A percentile compares a stretch with the other conserved stretches of the same genome.
These are phyloP conservation scores for Vidua chalybeata DNA, from an alignment of 2,113 vertebrate genomes.

Conservation along the genomic window DNA sequence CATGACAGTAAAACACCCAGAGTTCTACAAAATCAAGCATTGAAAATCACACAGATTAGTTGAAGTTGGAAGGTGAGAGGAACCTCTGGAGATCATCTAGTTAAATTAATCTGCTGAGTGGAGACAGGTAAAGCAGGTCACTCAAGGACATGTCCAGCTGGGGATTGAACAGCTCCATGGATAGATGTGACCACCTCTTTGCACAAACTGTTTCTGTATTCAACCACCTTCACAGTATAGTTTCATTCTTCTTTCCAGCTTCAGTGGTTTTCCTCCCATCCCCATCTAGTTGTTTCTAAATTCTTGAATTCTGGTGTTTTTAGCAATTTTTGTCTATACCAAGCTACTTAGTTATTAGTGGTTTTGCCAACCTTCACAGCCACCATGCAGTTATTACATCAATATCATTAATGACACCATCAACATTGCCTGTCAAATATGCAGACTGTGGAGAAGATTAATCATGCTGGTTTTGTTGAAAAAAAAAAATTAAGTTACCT, in stretches of 20 bases:
- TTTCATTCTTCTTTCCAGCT: background rate
- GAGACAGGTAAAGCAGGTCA: background rate
- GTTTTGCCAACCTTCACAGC: background rate
- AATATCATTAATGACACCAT: background rate
- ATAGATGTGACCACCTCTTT: background rate
- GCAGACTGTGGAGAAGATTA: background rate
- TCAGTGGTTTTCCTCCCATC: background rate
- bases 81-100: background rate
- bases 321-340: background rate
- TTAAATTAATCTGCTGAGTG: background rate
- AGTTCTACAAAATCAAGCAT: background rate
- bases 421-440: background rate
- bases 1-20: background rate
- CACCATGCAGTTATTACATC: background rate
- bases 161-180: background rate
- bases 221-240: background rate
- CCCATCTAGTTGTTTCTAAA: background rate
- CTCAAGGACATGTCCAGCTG: accelerated
- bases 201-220: background rate
- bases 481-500: constrained; percentile 6
- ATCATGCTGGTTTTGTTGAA: background rate
- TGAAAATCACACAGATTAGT: background rate
- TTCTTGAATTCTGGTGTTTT: background rate
- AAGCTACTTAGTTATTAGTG: background rate
- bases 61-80: background rate